Evolutionary conservation across 2,888 invertebrate genomes (phyloP), one percentile per base, ranked within the genome.

Genomic region (Diplolepis rosae): DNA sequence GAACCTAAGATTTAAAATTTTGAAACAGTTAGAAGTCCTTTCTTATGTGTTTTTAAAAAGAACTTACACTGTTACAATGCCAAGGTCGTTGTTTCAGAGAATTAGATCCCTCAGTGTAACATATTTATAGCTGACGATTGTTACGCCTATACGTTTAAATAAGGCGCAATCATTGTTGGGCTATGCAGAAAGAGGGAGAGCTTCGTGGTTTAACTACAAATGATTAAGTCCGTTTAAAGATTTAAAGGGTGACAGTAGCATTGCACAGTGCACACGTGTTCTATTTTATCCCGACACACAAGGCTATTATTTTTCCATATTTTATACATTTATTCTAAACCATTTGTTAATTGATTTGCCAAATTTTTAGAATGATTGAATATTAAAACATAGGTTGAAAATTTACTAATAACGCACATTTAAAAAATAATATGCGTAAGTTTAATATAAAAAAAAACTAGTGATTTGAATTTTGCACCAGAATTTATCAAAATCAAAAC

Each of bases 51-150:
- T 45, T 45, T 45, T 45, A 1, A 22, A 45, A 22, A 45, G 45
- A 45, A 45, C 6, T 9, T 11, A 18, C 18, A 22, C 18, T 18
- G 15, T 45, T 6, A 45, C 72, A 76, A 68, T 74, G 76, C 74
- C 76, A 76, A 76, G 76, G 76, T 76, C 74, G 72, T 54, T 70
- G 50, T 76, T 74, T 74, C 61, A 72, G 71, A 74, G 72, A 71
- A 76, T 71, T 71, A 74, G 68, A 74, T 72, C 74, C 74, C 72
- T 65, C n/a, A n/a, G n/a, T 69, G 54, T 32, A 69, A 71, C 68
- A 71, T 77, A 76, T 74, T 72, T 76, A 74, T 76, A 77, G 70
- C 66, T 50, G 42, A 66, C 51, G 73, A 73, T 71, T 72, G 71
- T 61, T 71, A 61, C 72, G 73, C 66, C 71, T 70, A n/a, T n/a